A percentile compares a stretch with the other conserved stretches of the same genome.
These are phyloP conservation scores for Dysidea cf. avara DNA, from an alignment of 37 sponge, comb jelly and placozoan genomes.

Conservation along the genomic window DNA sequence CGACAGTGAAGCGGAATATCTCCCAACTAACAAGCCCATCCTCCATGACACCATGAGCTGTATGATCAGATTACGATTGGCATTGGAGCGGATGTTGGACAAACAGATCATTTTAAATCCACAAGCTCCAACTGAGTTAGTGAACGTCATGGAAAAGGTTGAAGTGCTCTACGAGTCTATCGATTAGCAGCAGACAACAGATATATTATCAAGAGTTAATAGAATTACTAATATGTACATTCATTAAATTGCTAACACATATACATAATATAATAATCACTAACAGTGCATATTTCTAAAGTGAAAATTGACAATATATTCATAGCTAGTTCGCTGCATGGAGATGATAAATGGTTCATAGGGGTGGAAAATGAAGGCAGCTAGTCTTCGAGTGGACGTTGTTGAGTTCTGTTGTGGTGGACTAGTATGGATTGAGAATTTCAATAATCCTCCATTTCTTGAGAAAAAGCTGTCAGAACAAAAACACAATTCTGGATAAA, in stretches of 20 bases:
- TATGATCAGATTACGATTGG: conserved; percentile 7
- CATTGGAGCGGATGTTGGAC: conserved; percentile 12
- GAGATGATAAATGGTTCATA: conserved; percentile 90
- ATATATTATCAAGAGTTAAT: no score
- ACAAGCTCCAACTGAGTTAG: background rate
- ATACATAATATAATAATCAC: background rate
- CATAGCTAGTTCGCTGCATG: conserved; percentile 69
- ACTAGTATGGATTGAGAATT: conserved; percentile 43
- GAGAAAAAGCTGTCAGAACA: conserved; percentile 53
- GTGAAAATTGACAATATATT: conserved; percentile 81
- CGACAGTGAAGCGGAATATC: no score
- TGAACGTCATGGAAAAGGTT: background rate
- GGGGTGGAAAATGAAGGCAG: conserved; percentile 94
- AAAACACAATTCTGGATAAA: no score
- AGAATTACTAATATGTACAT: background rate
- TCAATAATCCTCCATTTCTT: conserved; percentile 32
- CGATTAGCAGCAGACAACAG: background rate
- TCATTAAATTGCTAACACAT: background rate
- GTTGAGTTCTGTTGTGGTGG: background rate
- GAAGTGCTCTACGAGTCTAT: conserved; percentile 24
- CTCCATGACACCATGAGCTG: conserved; percentile 32
- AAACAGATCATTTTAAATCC: conserved; percentile 7
- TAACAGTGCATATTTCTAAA: conserved; percentile 50
- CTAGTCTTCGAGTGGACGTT: conserved; percentile 50
- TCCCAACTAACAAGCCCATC: background rate